phyloP scores from a whole-genome alignment of 2,888 invertebrate genomes.

The Lottia gigantea region DNA sequence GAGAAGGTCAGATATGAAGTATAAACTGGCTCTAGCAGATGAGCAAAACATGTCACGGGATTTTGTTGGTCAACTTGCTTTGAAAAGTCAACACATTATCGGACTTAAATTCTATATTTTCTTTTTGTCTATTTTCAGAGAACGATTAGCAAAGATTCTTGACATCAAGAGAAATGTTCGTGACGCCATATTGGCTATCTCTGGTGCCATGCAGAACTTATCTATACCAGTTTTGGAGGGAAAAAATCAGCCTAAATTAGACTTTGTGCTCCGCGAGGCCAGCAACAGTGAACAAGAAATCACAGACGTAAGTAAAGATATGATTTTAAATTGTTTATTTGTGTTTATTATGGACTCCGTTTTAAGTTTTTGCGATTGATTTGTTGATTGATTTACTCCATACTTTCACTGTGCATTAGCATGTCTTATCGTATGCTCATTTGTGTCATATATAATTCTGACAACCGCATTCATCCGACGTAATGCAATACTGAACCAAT shows the following conservation, averaged over 20 bases:
- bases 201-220: constrained; percentile 61
- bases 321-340: too few species aligned
- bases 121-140: constrained; percentile 70
- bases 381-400: constrained; percentile 19
- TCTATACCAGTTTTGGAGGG: constrained; percentile 67
- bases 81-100: too few species aligned
- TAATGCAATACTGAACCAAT: too few species aligned
- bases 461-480: too few species aligned
- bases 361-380: not conserved
- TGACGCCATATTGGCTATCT: constrained; percentile 75
- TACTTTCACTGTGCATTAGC: not conserved
- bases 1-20: too few species aligned
- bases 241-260: constrained; percentile 69
- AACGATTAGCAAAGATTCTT: constrained; percentile 76
- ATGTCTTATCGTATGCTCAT: not conserved
- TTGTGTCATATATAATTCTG: too few species aligned
- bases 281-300: constrained; percentile 37
- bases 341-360: not conserved
- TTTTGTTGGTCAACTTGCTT: too few species aligned
- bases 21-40: too few species aligned
- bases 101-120: too few species aligned
- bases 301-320: constrained; percentile 39
- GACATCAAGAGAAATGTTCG: constrained; percentile 81
- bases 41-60: too few species aligned
- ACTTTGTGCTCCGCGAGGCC: constrained; percentile 57